Conservation (phyloP, 2,888 invertebrate species). For the Spatulosminthurus flaviceps region DNA sequence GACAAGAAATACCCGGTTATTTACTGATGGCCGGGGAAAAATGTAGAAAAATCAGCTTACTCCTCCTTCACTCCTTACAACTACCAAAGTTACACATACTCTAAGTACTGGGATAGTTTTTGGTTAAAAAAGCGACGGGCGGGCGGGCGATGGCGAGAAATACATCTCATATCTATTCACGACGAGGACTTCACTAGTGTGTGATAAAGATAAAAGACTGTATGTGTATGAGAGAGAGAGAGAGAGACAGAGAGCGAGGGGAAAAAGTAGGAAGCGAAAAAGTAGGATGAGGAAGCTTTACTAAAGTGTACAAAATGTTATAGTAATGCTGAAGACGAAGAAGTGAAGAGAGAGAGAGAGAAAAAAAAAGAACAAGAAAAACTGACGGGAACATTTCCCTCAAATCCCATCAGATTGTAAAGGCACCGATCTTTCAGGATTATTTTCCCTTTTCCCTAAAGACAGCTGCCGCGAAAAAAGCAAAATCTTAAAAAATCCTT, state of each 20-base stretch:
- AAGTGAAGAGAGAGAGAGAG: conserved; percentile 17
- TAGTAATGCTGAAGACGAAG: too few species aligned
- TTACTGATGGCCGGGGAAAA: not conserved
- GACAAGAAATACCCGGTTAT: conserved; percentile 28
- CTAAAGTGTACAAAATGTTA: conserved; percentile 12
- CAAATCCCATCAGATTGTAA: conserved; percentile 58
- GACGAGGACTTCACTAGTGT: conserved; percentile 50
- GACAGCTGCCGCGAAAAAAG: conserved; percentile 51
- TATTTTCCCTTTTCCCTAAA: conserved; percentile 48
- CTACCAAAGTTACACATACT: not conserved
- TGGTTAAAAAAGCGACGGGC: conserved; percentile 25
- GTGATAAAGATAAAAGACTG: conserved; percentile 49
- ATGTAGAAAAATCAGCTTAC: not conserved
- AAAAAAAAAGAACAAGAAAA: conserved; percentile 36
- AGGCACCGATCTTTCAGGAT: conserved; percentile 48
- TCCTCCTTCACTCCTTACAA: not conserved
- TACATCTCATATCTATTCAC: conserved; percentile 55
- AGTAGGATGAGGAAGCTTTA: not conserved
- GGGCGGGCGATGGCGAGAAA: conserved; percentile 4
- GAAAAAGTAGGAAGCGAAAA: not conserved
- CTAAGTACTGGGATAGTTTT: conserved; percentile 15
- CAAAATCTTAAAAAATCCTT: conserved; percentile 47
- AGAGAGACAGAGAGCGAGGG: too few species aligned
- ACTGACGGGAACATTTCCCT: conserved; percentile 49
- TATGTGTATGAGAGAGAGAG: too few species aligned